Evolutionary conservation across 2,888 invertebrate genomes (phyloP).

Genomic region (Melangyna quadrimaculata): DNA sequence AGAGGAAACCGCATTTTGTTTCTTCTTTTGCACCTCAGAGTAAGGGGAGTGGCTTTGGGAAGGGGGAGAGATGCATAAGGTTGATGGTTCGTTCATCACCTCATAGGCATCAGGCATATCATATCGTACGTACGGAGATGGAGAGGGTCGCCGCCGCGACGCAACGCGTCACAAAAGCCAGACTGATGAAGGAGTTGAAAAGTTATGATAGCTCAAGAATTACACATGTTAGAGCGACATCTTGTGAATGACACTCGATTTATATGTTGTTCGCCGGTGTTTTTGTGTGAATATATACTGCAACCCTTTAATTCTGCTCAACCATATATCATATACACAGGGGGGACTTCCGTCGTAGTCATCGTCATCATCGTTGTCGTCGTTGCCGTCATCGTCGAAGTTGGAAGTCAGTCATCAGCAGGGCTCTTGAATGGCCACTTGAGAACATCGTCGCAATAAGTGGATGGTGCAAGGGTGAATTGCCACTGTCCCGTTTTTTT

Average conservation of each 20-base stretch:
- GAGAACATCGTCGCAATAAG: conserved; percentile 67
- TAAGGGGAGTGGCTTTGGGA: too few relatives aligned
- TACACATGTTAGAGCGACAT: conserved; percentile 56
- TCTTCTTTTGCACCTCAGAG: not conserved
- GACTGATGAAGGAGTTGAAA: conserved; percentile 68
- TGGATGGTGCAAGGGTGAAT: conserved; percentile 68
- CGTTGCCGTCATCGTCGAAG: conserved; percentile 38
- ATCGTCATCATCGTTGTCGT: not conserved
- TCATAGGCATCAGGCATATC: conserved; percentile 9
- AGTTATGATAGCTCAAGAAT: conserved; percentile 62
- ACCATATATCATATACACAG: not conserved
- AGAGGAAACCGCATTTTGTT: conserved; percentile 64
- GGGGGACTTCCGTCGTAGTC: conserved; percentile 36
- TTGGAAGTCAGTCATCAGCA: conserved; percentile 40
- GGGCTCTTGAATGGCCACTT: conserved; percentile 64
- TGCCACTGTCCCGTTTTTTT: conserved; percentile 45
- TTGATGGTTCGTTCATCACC: conserved; percentile 38
- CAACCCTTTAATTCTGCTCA: conserved; percentile 37
- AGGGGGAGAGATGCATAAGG: not conserved
- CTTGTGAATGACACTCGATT: conserved; percentile 67
- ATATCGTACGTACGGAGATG: too few relatives aligned
- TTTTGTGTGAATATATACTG: conserved; percentile 10
- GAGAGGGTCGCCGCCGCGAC: conserved; percentile 66
- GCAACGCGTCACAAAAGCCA: conserved; percentile 67
- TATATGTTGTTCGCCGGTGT: conserved; percentile 27